Percentiles rank a stretch among this genome's conserved stretches.
Evolutionary conservation across 2,888 invertebrate species (phyloP).

Genomic region (Ormyrus rosae): DNA sequence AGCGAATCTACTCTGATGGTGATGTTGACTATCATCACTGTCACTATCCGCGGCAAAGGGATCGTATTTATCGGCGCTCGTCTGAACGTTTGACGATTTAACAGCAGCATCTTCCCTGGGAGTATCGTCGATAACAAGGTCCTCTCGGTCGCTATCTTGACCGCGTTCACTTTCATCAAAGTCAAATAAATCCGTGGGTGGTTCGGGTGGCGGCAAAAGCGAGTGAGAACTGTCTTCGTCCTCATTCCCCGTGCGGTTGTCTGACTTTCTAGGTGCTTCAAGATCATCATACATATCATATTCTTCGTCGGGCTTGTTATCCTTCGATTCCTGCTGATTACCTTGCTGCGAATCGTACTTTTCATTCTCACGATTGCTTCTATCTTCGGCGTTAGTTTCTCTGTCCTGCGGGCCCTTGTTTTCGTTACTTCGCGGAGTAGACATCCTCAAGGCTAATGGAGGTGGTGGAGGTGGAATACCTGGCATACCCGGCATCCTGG

Average conservation of each 20-base stretch:
- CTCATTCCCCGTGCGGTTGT: constrained; percentile 68
- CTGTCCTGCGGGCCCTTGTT: background rate
- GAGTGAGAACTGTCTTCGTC: constrained; percentile 57
- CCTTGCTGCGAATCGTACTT: background rate
- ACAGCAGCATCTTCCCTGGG: constrained; percentile 66
- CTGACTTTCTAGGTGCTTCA: constrained; percentile 20
- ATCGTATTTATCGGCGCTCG: constrained; percentile 69
- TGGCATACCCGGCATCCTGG: constrained; percentile 12
- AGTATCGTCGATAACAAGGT: constrained; percentile 72
- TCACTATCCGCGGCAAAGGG: constrained; percentile 72
- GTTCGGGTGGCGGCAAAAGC: constrained; percentile 75
- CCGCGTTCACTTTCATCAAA: constrained; percentile 73
- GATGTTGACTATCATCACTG: constrained; percentile 64
- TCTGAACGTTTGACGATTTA: background rate
- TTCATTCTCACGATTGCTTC: background rate
- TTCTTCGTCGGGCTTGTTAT: constrained; percentile 73
- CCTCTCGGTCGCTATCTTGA: constrained; percentile 72
- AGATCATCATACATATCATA: constrained; percentile 80
- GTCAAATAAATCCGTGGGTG: constrained; percentile 73
- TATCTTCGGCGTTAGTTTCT: background rate
- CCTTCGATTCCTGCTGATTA: background rate
- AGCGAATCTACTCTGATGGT: constrained; percentile 1
- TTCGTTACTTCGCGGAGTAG: constrained; percentile 17
- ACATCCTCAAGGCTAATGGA: constrained; percentile 43
- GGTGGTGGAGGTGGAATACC: constrained; percentile 51